These are phyloP conservation scores for Hippoglossus hippoglossus DNA, from an alignment of 2,797 vertebrate species.

Conservation along the genomic window DNA sequence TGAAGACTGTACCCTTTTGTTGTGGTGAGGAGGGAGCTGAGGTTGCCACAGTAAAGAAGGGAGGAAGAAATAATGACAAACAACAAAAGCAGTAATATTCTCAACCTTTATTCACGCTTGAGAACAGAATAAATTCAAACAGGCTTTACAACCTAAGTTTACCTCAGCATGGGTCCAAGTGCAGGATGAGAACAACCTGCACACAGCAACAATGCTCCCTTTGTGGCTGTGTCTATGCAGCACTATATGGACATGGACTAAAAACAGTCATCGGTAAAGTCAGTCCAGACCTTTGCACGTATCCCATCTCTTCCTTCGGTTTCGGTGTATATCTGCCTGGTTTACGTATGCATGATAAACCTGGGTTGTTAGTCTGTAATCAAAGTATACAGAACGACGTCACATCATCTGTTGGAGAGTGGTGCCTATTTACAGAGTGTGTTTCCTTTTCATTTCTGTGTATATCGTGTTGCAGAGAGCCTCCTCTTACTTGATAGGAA, in stretches of 20 bases:
- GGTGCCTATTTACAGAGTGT: slow-evolving; percentile 43
- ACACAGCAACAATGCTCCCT: slow-evolving; percentile 39
- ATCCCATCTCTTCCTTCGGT: slow-evolving; percentile 25
- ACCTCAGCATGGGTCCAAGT: slow-evolving; percentile 11
- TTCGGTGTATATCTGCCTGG: slow-evolving; percentile 41
- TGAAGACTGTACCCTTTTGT: not conserved
- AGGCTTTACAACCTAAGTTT: slow-evolving; percentile 10
- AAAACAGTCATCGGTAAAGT: slow-evolving; percentile 10
- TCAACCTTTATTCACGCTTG: slow-evolving; percentile 1
- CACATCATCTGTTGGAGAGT: slow-evolving; percentile 63
- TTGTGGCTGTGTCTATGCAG: slow-evolving; percentile 39
- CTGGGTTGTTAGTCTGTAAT: slow-evolving; percentile 67
- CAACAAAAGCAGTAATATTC: not conserved
- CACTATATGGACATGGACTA: slow-evolving; percentile 17
- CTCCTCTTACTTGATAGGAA: slow-evolving; percentile 35
- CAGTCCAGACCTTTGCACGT: slow-evolving; percentile 8
- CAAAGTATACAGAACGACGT: slow-evolving; percentile 50
- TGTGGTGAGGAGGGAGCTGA: not conserved
- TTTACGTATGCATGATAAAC: slow-evolving; percentile 58
- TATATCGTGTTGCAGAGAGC: slow-evolving; percentile 60
- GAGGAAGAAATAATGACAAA: not conserved
- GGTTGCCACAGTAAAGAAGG: not conserved
- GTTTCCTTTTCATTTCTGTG: slow-evolving; percentile 68
- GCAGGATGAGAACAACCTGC: slow-evolving; percentile 25
- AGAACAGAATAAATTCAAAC: slow-evolving; percentile 1